A percentile compares a stretch with the other conserved stretches of the same genome.
phyloP scores from a whole-genome alignment of 2,888 invertebrate genomes.

The Eupsilia transversa region DNA sequence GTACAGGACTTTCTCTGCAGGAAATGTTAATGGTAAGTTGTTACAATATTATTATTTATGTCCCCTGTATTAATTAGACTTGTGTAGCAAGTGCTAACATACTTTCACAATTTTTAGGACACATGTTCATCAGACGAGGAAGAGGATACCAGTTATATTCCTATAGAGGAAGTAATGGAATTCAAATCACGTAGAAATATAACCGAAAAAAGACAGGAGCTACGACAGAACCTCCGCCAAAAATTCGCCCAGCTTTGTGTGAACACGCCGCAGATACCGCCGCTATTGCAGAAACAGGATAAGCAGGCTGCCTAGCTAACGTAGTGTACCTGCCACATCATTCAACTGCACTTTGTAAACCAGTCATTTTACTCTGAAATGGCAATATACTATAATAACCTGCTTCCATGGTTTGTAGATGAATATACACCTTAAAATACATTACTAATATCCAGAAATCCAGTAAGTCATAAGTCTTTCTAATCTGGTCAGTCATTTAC shows the following conservation, averaged over 20 bases:
- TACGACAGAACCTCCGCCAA: slow-evolving; percentile 95
- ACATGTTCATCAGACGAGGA: slow-evolving; percentile 95
- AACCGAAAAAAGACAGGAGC: slow-evolving; percentile 94
- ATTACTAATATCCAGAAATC: slow-evolving; percentile 43
- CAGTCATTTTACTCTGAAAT: slow-evolving; percentile 49
- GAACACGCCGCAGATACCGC: slow-evolving; percentile 82
- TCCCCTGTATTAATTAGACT: background rate
- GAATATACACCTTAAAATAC: slow-evolving; percentile 48
- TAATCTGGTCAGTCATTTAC: slow-evolving; percentile 33
- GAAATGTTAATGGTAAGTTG: slow-evolving; percentile 94
- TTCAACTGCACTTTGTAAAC: slow-evolving; percentile 75
- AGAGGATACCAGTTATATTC: slow-evolving; percentile 95
- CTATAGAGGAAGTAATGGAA: slow-evolving; percentile 96
- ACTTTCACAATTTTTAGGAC: slow-evolving; percentile 88
- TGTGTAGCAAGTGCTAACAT: slow-evolving; percentile 16
- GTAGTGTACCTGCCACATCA: slow-evolving; percentile 49
- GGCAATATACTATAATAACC: slow-evolving; percentile 59
- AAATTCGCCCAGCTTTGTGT: slow-evolving; percentile 95
- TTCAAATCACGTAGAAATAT: slow-evolving; percentile 96
- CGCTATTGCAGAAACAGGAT: slow-evolving; percentile 70
- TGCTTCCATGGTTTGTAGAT: slow-evolving; percentile 58
- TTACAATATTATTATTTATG: background rate
- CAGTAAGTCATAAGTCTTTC: slow-evolving; percentile 44
- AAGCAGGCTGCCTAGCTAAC: slow-evolving; percentile 76
- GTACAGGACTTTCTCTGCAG: slow-evolving; percentile 91